Percentiles rank a stretch among this genome's conserved stretches.
Evolutionary conservation across 2,113 vertebrate species (phyloP).

Genomic region (Illadopsis cleaveri): DNA sequence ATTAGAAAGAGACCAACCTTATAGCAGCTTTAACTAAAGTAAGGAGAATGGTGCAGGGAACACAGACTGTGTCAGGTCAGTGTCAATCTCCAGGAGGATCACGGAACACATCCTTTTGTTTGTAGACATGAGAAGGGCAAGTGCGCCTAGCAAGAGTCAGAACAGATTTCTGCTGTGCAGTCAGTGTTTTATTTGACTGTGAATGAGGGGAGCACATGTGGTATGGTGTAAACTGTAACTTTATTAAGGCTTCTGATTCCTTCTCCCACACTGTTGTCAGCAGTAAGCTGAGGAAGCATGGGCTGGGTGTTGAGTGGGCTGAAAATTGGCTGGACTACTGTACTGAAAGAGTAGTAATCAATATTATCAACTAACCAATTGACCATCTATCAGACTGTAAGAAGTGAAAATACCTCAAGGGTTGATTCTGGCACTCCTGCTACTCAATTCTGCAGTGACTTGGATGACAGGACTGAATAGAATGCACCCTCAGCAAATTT

Average conservation of each 20-base stretch:
- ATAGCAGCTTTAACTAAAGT: neutral
- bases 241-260: neutral
- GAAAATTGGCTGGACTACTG: neutral
- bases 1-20: neutral
- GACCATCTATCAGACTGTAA: neutral
- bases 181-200: neutral
- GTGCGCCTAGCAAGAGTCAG: neutral
- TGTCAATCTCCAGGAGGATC: neutral
- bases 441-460: neutral
- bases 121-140: neutral
- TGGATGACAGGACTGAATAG: neutral
- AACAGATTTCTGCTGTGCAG: neutral
- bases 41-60: neutral
- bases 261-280: neutral
- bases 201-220: neutral
- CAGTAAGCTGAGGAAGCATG: neutral
- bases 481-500: neutral
- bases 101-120: neutral
- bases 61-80: neutral
- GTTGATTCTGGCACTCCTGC: neutral
- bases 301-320: neutral
- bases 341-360: neutral
- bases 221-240: neutral
- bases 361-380: neutral
- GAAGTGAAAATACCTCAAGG: neutral